Evolutionary conservation across 2,113 vertebrate species (phyloP), one percentile per base, ranked within the genome.

Genomic region (Mohoua ochrocephala): DNA sequence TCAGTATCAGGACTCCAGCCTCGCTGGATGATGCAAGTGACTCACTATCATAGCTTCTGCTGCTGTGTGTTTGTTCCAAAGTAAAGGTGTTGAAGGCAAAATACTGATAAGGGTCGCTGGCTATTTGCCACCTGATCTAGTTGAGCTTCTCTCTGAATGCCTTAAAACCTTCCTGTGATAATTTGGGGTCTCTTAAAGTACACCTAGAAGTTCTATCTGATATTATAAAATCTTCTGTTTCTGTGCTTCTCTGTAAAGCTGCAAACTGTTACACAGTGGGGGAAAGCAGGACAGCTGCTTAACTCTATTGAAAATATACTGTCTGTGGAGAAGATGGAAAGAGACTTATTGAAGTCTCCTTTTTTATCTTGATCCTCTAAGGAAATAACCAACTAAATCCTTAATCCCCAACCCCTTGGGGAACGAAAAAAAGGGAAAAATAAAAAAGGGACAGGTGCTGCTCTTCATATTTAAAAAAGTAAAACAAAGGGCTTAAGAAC

Each of bases 311-410:
- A 88, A 95, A 84, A 93, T 92, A 86, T 13, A 95, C 61, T 57
- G 50, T 54, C 59, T 91, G 47, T 84, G 95, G 52, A 75, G 30
- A 92, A 89, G 73, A 92, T 60, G 23, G 64, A 93, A 94, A 84
- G 22, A 75, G 83, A 93, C 68, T 87, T 83, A 92, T 3, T 95
- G 73, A 89, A 96, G 86, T 76, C 10, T 74, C 63, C 31, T 92
- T 95, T 94, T 91, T 87, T 53, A 89, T 94, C 86, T 89, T 79
- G 76, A 96, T 96, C 83, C 91, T 87, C 69, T 86, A 75, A 91
- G 93, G 92, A 96, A 96, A 96, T 96, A 92, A 90, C 71, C 71
- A 81, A 88, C 54, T 93, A 95, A 97, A 93, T 88, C 95, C 90
- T 93, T 96, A 96, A 96, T 91, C 92, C 42, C 26, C 26, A 44